Conservation (phyloP, 2,888 invertebrate species). For the Fragum sueziense region DNA sequence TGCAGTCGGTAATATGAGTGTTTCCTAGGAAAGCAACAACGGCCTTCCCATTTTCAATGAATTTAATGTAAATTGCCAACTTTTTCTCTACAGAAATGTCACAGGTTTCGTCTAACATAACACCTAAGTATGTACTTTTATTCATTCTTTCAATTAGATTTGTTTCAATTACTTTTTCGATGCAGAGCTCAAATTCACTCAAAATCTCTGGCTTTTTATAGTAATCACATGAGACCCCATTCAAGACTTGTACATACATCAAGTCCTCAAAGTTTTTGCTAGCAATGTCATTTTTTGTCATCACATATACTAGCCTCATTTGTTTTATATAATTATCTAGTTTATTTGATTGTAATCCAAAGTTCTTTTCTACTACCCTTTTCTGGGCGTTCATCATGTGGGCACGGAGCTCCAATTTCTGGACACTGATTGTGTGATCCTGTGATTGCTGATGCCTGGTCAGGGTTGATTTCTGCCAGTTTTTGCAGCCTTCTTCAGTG, state of each 20-base stretch:
- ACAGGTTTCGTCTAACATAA: conserved; percentile 39
- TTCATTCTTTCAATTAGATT: conserved; percentile 18
- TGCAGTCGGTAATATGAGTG: conserved; percentile 44
- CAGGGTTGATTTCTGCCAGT: conserved; percentile 8
- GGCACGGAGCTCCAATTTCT: background rate
- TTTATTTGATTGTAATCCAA: background rate
- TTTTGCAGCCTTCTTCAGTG: background rate
- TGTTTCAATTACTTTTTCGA: conserved; percentile 9
- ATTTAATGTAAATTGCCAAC: conserved; percentile 36
- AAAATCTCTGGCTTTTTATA: conserved; percentile 22
- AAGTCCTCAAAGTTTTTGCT: conserved; percentile 1
- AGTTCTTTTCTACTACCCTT: background rate
- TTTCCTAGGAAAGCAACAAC: conserved; percentile 36
- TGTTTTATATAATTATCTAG: conserved; percentile 10
- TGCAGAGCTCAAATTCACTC: conserved; percentile 24
- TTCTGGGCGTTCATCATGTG: background rate
- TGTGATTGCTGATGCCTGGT: conserved; percentile 14
- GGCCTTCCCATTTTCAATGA: conserved; percentile 23
- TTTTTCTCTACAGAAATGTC: conserved; percentile 40
- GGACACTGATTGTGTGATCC: background rate
- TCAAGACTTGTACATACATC: conserved; percentile 21
- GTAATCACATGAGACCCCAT: conserved; percentile 16
- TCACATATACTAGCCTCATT: conserved; percentile 19
- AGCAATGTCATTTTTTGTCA: conserved; percentile 31
- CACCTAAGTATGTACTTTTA: conserved; percentile 20